Base-by-base conservation (phyloP, 2,888 invertebrate species). In the Phragmatobia fuliginosa region DNA sequence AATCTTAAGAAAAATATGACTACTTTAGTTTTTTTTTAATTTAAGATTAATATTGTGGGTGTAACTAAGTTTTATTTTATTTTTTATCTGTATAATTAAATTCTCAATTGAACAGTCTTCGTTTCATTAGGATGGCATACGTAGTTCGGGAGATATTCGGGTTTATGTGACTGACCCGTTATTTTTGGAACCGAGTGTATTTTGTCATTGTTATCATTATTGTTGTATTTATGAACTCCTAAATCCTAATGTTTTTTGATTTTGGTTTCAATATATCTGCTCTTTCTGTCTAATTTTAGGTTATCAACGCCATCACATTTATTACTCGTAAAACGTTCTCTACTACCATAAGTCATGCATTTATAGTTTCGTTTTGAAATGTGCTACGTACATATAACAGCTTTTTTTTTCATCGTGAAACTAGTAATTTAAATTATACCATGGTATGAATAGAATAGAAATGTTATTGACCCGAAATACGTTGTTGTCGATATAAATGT, bases 381-480 rank as follows among this genome's bases (percentile, higher is more conserved):
- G 7, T 16, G 28, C 56, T 56, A 60, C 32, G 33, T 32, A 56
- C 36, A 28, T 56, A 21, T 8, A 65, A 32, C 28, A 45, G 45
- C n/a, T n/a, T n/a, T 36, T 63, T 6, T 38, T 33, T 32, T 73
- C 59, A 66, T 72, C 56, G n/a, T 67, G 28, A 68, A 16, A 68
- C 65, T 67, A 70, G 69, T 61, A 74, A 71, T 76, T 56, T 28
- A 28, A 56, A 62, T 52, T 52, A 66, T 66, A 25, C 21, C 38
- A 41, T 32, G 60, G 31, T 61, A 18, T 41, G 56, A 38, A 66
- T 62, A 67, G 70, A 72, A 49, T 68, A 72, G 58, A 68, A 73
- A 76, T 73, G 76, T 72, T 72, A 77, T 75, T 60, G 70, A 80
- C 71, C 80, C 69, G 45, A 67, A 68, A 38, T 70, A 41, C n/a